Conservation (phyloP, 2,888 invertebrate genomes). For the Incurvaria masculella region DNA sequence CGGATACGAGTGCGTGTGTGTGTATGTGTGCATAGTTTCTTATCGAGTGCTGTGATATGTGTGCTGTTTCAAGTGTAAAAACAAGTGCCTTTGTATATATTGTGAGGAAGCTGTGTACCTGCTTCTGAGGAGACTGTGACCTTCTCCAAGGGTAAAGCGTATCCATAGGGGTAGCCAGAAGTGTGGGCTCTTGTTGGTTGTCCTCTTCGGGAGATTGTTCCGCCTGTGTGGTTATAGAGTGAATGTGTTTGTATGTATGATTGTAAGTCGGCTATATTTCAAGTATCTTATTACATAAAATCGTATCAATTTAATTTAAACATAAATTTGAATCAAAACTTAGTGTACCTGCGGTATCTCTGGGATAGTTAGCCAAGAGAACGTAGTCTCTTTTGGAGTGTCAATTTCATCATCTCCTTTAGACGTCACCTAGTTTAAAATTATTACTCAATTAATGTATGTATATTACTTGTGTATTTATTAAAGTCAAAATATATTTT, state of each 20-base stretch:
- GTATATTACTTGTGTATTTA: background rate
- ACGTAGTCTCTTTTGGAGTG: conserved; percentile 33
- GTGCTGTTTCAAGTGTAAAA: conserved; percentile 7
- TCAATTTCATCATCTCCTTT: conserved; percentile 29
- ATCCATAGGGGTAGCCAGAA: conserved; percentile 33
- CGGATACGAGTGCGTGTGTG: too few relatives aligned
- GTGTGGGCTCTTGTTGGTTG: conserved; percentile 41
- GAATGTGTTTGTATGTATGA: too few relatives aligned
- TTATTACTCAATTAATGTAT: background rate
- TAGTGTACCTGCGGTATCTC: conserved; percentile 46
- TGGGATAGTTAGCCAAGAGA: conserved; percentile 47
- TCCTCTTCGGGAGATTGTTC: conserved; percentile 47
- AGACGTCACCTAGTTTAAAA: background rate
- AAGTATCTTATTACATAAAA: conserved; percentile 14
- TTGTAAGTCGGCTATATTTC: too few relatives aligned
- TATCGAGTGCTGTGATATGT: conserved; percentile 11
- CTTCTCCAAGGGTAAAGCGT: conserved; percentile 36
- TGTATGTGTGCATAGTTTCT: conserved; percentile 17
- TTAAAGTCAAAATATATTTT: background rate
- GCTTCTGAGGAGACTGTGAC: conserved; percentile 42
- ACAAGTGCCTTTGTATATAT: too few relatives aligned
- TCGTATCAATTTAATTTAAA: conserved; percentile 8
- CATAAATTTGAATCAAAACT: conserved; percentile 7
- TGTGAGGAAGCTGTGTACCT: conserved; percentile 13
- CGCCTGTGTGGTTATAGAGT: conserved; percentile 26